A percentile compares a stretch with the other conserved stretches of the same genome.
Evolutionary conservation across 1,140 invertebrate species (phyloP).

Genomic region (Notospermus geniculatus): DNA sequence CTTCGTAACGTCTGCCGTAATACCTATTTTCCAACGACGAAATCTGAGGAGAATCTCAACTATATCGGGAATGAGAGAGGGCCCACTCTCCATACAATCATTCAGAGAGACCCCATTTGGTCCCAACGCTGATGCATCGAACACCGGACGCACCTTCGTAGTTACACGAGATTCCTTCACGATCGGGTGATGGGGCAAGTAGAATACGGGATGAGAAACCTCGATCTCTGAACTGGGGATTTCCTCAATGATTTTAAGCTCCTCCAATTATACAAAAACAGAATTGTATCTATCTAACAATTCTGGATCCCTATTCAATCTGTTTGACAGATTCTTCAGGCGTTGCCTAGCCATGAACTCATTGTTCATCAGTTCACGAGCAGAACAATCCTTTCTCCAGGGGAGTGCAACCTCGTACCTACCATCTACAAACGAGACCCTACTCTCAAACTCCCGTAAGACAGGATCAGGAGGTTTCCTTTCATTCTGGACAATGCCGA

Average conservation of each 20-base stretch:
- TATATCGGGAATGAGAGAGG: slow-evolving; percentile 15
- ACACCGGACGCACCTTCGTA: slow-evolving; percentile 49
- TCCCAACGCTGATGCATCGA: slow-evolving; percentile 44
- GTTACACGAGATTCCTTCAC: slow-evolving; percentile 31
- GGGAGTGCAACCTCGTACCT: too few relatives aligned
- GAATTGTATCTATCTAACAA: background rate
- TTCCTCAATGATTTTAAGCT: background rate
- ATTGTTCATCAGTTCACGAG: too few relatives aligned
- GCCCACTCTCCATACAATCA: slow-evolving; percentile 35
- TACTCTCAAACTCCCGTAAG: too few relatives aligned
- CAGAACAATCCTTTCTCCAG: too few relatives aligned
- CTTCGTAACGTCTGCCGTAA: slow-evolving; percentile 15
- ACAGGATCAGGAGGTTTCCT: too few relatives aligned
- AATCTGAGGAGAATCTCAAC: slow-evolving; percentile 15
- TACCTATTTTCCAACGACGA: background rate
- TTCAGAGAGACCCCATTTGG: slow-evolving; percentile 40
- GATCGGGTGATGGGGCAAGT: slow-evolving; percentile 60
- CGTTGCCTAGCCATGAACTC: too few relatives aligned
- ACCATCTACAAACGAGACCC: too few relatives aligned
- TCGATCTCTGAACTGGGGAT: background rate
- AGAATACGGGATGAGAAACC: slow-evolving; percentile 15
- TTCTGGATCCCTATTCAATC: too few relatives aligned
- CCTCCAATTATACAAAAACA: background rate
- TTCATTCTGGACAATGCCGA: too few relatives aligned
- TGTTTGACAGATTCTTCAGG: too few relatives aligned